Evolutionary conservation across 2,113 vertebrate genomes (phyloP).

Genomic region (Bothrops jararaca): DNA sequence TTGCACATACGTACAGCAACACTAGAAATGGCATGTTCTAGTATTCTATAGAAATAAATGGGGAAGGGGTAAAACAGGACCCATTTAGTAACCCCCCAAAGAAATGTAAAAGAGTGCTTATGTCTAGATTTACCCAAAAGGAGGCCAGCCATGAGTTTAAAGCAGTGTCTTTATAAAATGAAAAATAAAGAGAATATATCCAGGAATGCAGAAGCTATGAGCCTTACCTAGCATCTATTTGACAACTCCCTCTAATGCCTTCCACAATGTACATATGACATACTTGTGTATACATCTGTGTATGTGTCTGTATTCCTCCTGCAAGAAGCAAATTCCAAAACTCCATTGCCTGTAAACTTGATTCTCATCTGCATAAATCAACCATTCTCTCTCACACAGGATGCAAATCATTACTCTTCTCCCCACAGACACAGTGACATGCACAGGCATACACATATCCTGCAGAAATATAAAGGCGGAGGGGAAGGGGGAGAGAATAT

Average conservation of each 20-base stretch:
- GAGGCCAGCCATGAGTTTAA: neutral
- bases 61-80: no score
- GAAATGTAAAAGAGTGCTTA: neutral
- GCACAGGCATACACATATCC: neutral
- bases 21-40: neutral
- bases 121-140: neutral
- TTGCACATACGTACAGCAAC: constrained; percentile 2
- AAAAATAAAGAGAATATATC: neutral
- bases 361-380: neutral
- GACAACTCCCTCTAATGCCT: neutral
- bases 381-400: neutral
- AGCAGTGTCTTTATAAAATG: neutral
- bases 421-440: neutral
- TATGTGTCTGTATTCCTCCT: neutral
- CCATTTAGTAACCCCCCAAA: neutral
- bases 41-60: neutral
- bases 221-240: neutral
- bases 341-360: neutral
- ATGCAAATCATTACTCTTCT: neutral
- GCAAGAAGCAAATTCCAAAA: neutral
- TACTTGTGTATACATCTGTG: neutral
- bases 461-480: neutral
- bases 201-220: neutral
- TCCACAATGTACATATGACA: neutral
- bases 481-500: neutral